Percentiles rank a stretch among this genome's conserved stretches.
These are phyloP conservation scores for Scelioninae gen. 2 DNA, from an alignment of 2,888 invertebrate species.

Conservation along the genomic window DNA sequence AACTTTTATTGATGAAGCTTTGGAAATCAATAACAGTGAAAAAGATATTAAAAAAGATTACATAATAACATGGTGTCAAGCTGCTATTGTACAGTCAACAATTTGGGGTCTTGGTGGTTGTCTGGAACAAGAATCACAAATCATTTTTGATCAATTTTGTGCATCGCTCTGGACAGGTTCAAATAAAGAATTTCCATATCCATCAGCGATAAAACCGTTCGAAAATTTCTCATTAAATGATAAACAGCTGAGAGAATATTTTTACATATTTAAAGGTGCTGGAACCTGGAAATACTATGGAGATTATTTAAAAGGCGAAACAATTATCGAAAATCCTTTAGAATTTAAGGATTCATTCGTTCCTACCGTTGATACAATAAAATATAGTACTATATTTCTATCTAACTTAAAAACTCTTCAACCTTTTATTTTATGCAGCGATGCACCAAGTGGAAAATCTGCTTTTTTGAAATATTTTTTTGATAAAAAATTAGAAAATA, in stretches of 20 bases:
- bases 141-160: conserved; percentile 74
- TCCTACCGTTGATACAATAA: conserved; percentile 79
- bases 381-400: conserved; percentile 77
- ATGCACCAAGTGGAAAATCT: conserved; percentile 81
- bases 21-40: conserved; percentile 68
- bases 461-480: conserved; percentile 77
- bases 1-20: conserved; percentile 71
- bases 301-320: conserved; percentile 77
- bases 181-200: conserved; percentile 75
- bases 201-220: conserved; percentile 76
- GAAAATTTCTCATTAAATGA: conserved; percentile 78
- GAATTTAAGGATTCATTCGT: conserved; percentile 74
- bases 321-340: conserved; percentile 65
- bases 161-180: conserved; percentile 72
- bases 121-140: conserved; percentile 74
- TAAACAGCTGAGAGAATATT: conserved; percentile 78
- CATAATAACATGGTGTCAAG: conserved; percentile 76
- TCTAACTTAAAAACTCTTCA: conserved; percentile 76
- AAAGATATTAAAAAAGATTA: conserved; percentile 70
- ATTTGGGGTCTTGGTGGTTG: conserved; percentile 77
- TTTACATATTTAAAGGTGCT: conserved; percentile 78
- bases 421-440: conserved; percentile 79
- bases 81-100: conserved; percentile 76
- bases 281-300: conserved; percentile 80
- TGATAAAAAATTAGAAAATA: conserved; percentile 75